These are phyloP conservation scores for Alligator sinensis DNA, from an alignment of 2,113 vertebrate genomes.

Conservation along the genomic window DNA sequence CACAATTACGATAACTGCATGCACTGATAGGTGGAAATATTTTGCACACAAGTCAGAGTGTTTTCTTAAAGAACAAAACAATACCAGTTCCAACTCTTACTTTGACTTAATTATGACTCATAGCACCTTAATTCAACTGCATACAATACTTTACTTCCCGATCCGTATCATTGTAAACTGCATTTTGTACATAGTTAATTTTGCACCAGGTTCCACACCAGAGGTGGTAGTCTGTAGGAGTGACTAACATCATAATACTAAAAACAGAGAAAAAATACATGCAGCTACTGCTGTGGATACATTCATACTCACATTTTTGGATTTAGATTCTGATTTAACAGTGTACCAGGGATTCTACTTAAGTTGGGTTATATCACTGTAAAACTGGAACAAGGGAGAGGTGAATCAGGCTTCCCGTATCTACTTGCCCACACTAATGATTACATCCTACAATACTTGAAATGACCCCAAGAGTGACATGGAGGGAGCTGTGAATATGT, in stretches of 20 bases:
- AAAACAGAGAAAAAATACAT: background rate
- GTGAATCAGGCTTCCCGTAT: background rate
- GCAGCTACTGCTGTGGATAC: too few species aligned
- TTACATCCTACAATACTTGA: background rate
- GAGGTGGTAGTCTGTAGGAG: background rate
- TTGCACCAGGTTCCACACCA: rapidly evolving
- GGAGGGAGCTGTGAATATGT: background rate
- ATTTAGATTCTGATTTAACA: background rate
- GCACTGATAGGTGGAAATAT: background rate
- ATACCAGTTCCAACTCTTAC: background rate
- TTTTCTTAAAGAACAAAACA: background rate
- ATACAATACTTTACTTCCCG: background rate
- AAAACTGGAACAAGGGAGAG: background rate
- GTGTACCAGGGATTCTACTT: background rate
- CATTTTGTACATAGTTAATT: background rate
- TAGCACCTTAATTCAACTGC: background rate
- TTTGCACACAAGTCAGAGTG: background rate
- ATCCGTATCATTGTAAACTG: background rate
- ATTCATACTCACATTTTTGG: background rate
- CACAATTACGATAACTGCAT: background rate
- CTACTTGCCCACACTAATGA: background rate
- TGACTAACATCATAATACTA: rapidly evolving
- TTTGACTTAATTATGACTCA: background rate
- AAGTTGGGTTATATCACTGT: background rate
- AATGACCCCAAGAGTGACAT: background rate